phyloP scores from a whole-genome alignment of 2,113 vertebrate genomes.

The Alexandromys fortis region DNA sequence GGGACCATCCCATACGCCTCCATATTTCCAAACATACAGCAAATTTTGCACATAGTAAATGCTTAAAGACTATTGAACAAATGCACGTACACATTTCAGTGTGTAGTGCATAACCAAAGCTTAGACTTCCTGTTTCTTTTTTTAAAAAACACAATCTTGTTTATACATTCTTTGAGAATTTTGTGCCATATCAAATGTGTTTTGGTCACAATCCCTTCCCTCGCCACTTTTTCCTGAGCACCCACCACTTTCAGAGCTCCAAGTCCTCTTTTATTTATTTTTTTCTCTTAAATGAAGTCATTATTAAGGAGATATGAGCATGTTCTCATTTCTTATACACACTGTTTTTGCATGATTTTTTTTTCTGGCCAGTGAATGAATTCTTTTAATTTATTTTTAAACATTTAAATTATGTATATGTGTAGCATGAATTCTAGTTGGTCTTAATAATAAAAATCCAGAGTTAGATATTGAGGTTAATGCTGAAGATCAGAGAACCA shows the following conservation, averaged over 20 bases:
- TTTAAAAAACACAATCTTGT: not conserved
- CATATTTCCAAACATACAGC: not conserved
- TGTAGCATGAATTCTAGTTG: no score
- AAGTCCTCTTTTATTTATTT: not conserved
- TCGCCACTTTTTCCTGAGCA: no score
- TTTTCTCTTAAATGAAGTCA: conserved; percentile 19
- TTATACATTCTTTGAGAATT: not conserved
- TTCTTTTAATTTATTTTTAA: not conserved
- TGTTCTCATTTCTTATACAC: not conserved
- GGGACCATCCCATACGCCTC: not conserved
- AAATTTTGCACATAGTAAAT: not conserved
- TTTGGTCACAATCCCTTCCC: no score
- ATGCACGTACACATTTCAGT: not conserved
- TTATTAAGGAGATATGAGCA: not conserved
- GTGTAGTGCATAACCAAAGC: not conserved
- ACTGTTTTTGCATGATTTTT: not conserved
- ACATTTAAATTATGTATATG: not conserved
- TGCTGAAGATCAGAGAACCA: no score
- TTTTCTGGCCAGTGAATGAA: not conserved
- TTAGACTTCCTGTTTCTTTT: not conserved
- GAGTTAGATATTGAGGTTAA: no score
- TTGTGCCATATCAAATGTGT: not conserved
- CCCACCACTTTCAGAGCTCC: no score
- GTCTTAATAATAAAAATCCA: no score
- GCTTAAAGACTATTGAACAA: conserved; percentile 24